Conservation (phyloP, 2,113 vertebrate genomes). For the Chauna torquata region DNA sequence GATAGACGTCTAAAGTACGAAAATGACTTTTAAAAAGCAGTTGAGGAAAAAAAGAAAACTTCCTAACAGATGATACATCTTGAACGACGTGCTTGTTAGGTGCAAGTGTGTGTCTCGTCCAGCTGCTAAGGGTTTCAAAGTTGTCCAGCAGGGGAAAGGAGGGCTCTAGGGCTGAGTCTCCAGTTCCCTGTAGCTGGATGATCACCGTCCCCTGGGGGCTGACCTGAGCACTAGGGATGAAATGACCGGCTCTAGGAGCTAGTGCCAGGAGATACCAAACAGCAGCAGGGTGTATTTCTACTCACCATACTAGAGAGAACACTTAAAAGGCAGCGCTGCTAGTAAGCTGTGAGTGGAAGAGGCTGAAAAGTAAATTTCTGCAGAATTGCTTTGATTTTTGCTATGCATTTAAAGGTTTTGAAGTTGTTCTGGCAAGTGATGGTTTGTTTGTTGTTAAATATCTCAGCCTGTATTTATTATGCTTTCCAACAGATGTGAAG, state of each 20-base stretch:
- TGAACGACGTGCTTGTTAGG: neutral
- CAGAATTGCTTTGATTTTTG: neutral
- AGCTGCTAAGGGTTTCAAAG: neutral
- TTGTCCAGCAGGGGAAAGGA: neutral
- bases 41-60: neutral
- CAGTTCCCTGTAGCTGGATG: neutral
- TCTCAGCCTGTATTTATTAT: neutral
- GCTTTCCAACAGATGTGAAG: neutral
- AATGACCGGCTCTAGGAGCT: neutral
- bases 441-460: neutral
- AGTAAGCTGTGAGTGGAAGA: neutral
- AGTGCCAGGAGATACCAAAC: neutral
- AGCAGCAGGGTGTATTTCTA: neutral
- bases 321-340: neutral
- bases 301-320: neutral
- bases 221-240: neutral
- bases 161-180: rapidly evolving
- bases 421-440: neutral
- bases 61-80: neutral
- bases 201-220: neutral
- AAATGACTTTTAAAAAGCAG: neutral
- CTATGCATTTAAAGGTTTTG: neutral
- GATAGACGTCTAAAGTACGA: neutral
- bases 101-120: neutral
- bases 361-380: neutral